These are phyloP conservation scores for Platycnemis pennipes DNA, from an alignment of 2,888 invertebrate genomes.

Conservation along the genomic window DNA sequence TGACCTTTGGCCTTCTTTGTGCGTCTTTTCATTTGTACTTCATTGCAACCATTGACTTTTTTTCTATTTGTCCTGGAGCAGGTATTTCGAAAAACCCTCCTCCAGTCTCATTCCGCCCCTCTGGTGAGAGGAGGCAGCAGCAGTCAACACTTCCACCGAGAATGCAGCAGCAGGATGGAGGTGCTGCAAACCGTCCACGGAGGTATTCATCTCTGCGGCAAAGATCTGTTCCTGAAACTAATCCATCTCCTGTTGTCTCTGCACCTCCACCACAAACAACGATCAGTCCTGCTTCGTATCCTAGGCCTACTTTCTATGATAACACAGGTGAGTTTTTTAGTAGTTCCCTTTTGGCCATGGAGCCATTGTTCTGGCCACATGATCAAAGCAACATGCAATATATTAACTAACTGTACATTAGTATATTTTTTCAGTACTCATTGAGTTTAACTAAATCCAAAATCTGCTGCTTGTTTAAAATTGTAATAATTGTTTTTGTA, in stretches of 20 bases:
- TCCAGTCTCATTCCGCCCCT: not conserved
- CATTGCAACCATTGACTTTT: not conserved
- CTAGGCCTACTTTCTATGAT: slow-evolving; percentile 58
- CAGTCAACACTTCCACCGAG: slow-evolving; percentile 73
- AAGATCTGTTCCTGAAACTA: slow-evolving; percentile 77
- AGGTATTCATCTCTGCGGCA: slow-evolving; percentile 86
- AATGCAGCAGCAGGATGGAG: slow-evolving; percentile 74
- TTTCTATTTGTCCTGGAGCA: not conserved
- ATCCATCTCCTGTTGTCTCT: slow-evolving; percentile 60
- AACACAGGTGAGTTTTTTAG: not conserved
- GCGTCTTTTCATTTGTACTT: not conserved
- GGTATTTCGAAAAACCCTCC: slow-evolving; percentile 52
- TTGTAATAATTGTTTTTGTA: no score
- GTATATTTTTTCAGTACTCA: no score
- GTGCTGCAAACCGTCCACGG: slow-evolving; percentile 81
- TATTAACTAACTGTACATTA: no score
- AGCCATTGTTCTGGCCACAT: no score
- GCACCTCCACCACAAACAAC: slow-evolving; percentile 30
- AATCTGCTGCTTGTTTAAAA: no score
- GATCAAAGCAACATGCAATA: no score
- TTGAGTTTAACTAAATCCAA: no score
- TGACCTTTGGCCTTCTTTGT: no score
- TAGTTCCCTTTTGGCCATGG: not conserved
- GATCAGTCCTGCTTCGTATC: slow-evolving; percentile 54
- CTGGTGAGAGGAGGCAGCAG: slow-evolving; percentile 66